phyloP scores from a whole-genome alignment of 1,140 invertebrate species.

The Zaprionus tsacasi region DNA sequence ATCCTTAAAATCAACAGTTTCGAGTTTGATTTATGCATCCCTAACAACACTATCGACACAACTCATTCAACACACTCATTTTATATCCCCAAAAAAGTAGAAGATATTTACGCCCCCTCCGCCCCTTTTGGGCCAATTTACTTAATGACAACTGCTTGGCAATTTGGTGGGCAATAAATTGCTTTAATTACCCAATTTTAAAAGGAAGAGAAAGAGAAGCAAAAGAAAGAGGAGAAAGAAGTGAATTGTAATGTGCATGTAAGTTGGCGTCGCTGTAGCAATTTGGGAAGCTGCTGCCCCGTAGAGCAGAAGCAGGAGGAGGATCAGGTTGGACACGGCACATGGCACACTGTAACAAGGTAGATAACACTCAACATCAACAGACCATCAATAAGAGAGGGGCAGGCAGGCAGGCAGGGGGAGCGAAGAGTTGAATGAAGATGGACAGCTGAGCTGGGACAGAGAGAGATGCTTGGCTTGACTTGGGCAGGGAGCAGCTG shows the following conservation, averaged over 20 bases:
- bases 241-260: constrained; percentile 68
- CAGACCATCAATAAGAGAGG: constrained; percentile 71
- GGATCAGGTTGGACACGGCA: background rate
- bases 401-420: background rate
- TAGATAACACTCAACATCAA: constrained; percentile 79
- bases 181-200: constrained; percentile 82
- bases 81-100: background rate
- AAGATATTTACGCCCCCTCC: background rate
- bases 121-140: constrained; percentile 38
- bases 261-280: constrained; percentile 53
- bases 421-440: constrained; percentile 47
- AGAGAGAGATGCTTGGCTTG: background rate
- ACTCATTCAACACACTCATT: constrained; percentile 21
- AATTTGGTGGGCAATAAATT: constrained; percentile 71
- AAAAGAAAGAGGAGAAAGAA: background rate
- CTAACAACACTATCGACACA: constrained; percentile 1
- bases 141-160: constrained; percentile 73
- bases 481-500: background rate
- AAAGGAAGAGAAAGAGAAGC: constrained; percentile 31
- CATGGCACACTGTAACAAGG: constrained; percentile 54
- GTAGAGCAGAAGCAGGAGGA: background rate
- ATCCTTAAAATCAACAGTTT: background rate
- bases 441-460: constrained; percentile 43
- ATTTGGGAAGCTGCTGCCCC: constrained; percentile 57
- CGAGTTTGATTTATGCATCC: background rate